Base-by-base conservation (phyloP, 2,113 vertebrate species). In the Guaruba guarouba region DNA sequence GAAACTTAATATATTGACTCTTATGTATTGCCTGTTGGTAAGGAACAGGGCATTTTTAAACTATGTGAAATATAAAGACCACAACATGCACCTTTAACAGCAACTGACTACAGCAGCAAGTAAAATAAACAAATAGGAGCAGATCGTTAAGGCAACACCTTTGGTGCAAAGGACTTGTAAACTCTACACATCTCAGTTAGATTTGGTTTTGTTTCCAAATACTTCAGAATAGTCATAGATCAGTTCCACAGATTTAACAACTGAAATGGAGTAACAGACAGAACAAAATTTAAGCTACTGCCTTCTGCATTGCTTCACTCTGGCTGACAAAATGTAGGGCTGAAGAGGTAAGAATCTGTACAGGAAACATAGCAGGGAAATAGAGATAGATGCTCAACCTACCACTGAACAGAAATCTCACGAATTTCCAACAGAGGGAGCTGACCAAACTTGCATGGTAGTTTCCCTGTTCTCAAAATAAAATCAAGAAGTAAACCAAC, bases 71-170 rank as follows among this genome's bases (percentile, higher is more conserved):
- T 39, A 35, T 7, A 8, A 71, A 63, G 13, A 83, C 2, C 2
- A 0, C 3, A 93, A 24, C 9, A 28, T 2, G 0, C 14, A 27
- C 5, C 0, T 51, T 54, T 51, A 25, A 14, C 14, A 74, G 22
- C 9, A 31, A 69, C 2, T 46, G 28, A 28, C 12, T 29, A 31
- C 33, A 77, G 23, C 7, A 78, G 25, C 13, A 78, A 25, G 31
- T 1, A 51, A 14, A 84, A 46, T 29, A 37, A 78, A 51, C 8
- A 67, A 81, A 81, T 0, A 55, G 25, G 14, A 94, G 10, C 28
- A 78, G 7, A 62, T 18, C 6, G 54, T 62, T 3, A 19, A 61
- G 57, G 31, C 19, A 80, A 70, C 92, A 13, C 14, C 18, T 62
- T 24, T 14, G 48, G 23, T 62, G 44, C 29, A 14, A 46, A 46